Percentiles rank a stretch among this genome's conserved stretches.
phyloP scores from a whole-genome alignment of 2,888 invertebrate genomes.

The Periphyllus acericola region DNA sequence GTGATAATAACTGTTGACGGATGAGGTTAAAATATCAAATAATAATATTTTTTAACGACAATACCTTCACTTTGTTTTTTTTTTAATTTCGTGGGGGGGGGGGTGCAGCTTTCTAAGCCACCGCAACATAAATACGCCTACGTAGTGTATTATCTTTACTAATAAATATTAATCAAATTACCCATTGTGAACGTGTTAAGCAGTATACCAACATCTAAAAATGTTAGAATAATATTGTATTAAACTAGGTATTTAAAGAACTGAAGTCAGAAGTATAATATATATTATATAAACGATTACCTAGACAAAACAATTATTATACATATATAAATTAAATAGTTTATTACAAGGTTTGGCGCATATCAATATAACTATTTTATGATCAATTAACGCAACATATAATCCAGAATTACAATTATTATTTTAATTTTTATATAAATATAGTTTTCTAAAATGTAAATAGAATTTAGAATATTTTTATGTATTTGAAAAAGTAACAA shows the following conservation, averaged over 20 bases:
- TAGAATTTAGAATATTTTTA: constrained; percentile 24
- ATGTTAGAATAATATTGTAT: neutral
- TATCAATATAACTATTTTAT: constrained; percentile 22
- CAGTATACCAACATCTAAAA: neutral
- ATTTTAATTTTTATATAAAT: constrained; percentile 14
- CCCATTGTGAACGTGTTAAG: too few species aligned
- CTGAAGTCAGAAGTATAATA: neutral
- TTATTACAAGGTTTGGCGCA: constrained; percentile 1
- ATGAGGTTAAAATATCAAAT: too few species aligned
- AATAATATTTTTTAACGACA: too few species aligned
- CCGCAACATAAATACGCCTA: too few species aligned
- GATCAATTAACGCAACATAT: constrained; percentile 20
- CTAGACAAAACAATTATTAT: neutral
- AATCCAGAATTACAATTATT: constrained; percentile 14
- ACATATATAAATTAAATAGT: neutral
- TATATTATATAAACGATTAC: neutral
- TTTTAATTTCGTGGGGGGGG: too few species aligned
- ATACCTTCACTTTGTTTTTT: too few species aligned
- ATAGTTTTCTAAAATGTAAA: neutral
- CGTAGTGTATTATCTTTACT: too few species aligned
- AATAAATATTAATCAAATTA: too few species aligned
- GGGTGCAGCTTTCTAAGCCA: too few species aligned
- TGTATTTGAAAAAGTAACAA: neutral
- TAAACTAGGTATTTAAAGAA: too few species aligned
- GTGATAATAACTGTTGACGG: too few species aligned